These are phyloP conservation scores for Microplitis manilae DNA, from an alignment of 2,888 invertebrate genomes.

Conservation along the genomic window DNA sequence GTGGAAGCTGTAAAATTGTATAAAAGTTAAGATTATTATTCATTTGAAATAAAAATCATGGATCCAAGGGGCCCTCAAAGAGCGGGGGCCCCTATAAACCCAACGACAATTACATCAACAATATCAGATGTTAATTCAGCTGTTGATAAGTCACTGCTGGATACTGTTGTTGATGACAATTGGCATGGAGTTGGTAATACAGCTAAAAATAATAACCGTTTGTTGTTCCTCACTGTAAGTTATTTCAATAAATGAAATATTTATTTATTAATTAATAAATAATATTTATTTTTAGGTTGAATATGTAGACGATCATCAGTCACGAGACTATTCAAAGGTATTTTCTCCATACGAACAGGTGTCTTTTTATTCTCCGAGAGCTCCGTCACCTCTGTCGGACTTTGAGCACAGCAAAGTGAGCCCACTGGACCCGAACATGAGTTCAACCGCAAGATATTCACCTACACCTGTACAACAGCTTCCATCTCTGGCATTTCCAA, in stretches of 20 bases:
- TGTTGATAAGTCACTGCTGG: conserved; percentile 62
- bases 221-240: conserved; percentile 66
- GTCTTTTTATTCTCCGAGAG: conserved; percentile 63
- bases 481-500: conserved; percentile 64
- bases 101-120: conserved; percentile 45
- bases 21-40: background rate
- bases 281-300: conserved; percentile 61
- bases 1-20: background rate
- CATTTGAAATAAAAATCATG: conserved; percentile 55
- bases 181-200: conserved; percentile 20
- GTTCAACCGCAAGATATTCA: conserved; percentile 77
- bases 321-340: conserved; percentile 64
- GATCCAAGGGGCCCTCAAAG: conserved; percentile 70
- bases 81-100: conserved; percentile 69
- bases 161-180: conserved; percentile 46
- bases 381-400: conserved; percentile 67
- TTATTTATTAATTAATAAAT: conserved; percentile 13
- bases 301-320: conserved; percentile 65
- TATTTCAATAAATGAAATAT: conserved; percentile 3
- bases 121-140: conserved; percentile 55
- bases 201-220: conserved; percentile 63
- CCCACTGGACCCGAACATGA: conserved; percentile 73
- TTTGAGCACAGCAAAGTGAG: conserved; percentile 68
- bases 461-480: conserved; percentile 71
- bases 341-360: conserved; percentile 67